Evolutionary conservation across 35 echinoderm and acorn worm species (phyloP).

Genomic region (Acanthaster planci): DNA sequence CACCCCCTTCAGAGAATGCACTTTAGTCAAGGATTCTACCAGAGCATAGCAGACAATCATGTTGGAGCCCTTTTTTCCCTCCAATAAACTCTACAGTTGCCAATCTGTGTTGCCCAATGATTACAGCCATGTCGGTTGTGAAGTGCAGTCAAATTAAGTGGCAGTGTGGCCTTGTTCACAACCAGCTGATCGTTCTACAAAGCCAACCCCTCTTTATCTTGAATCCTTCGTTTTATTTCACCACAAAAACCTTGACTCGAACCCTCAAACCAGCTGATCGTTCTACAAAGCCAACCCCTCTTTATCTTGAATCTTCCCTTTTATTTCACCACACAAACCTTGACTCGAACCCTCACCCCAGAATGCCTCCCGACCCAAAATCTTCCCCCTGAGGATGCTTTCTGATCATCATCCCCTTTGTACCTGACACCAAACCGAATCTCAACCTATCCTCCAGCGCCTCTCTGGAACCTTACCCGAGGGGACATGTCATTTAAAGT

Average conservation of each 20-base stretch:
- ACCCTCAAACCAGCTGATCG: background rate
- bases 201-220: no score
- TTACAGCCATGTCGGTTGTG: background rate
- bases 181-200: background rate
- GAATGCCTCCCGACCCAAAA: background rate
- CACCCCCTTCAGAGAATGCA: no score
- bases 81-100: no score
- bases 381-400: background rate
- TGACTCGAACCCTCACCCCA: slow-evolving; percentile 23
- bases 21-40: no score
- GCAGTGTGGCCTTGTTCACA: background rate
- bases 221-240: no score
- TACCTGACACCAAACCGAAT: background rate
- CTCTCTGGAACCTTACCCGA: background rate
- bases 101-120: background rate
- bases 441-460: background rate
- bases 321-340: background rate
- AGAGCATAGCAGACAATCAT: no score
- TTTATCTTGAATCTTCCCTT: no score
- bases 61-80: no score
- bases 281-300: no score
- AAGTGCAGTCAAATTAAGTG: background rate
- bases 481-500: background rate
- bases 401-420: background rate
- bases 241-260: slow-evolving; percentile 10